Evolutionary conservation across 2,797 vertebrate genomes (phyloP), one percentile per base, ranked within the genome.

Genomic region (Lemur catta): DNA sequence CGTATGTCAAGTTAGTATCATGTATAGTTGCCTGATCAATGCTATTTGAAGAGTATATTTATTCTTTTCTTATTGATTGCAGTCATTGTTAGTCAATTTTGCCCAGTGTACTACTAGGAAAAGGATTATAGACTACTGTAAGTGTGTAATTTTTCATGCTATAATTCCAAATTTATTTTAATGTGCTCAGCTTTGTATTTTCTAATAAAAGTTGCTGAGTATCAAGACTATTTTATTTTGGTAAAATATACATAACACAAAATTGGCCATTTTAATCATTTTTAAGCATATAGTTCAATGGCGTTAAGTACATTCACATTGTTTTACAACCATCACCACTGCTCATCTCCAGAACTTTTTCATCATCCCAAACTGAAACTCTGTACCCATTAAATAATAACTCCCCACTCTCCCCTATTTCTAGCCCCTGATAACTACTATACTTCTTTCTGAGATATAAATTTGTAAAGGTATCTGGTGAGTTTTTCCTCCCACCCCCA

Each of bases 11-110:
- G 33, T 93, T 93, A 41, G n/a, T 79, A 55, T 85, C 38, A 13
- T 41, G 26, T 79, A 69, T 55, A 79, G 43, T 82, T 93, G 28
- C 35, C 48, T 95, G 71, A 71, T 92, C 28, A 50, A 46, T 93
- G n/a, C 38, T 91, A 22, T 78, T 96, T 92, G 7, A 55, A 75
- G 69, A 87, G 69, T 85, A 57, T 17, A 33, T 59, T 85, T 80
- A 85, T 24, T 89, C 28, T n/a, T 52, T 86, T 84, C 86, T 46
- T 50, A 67, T 71, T 96, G 24, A 84, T 76, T 91, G 28, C 43
- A 86, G 15, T 95, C 55, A 82, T 76, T 81, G n/a, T 79, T 92
- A 78, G 20, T 86, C 67, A 80, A 71, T 97, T 93, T 93, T 94
- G 63, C 22, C 69, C 63, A 84, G 18, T 80, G 7, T 86, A 18